phyloP scores from a whole-genome alignment of 1,140 invertebrate species.

The Trachymyrmex cornetzi region DNA sequence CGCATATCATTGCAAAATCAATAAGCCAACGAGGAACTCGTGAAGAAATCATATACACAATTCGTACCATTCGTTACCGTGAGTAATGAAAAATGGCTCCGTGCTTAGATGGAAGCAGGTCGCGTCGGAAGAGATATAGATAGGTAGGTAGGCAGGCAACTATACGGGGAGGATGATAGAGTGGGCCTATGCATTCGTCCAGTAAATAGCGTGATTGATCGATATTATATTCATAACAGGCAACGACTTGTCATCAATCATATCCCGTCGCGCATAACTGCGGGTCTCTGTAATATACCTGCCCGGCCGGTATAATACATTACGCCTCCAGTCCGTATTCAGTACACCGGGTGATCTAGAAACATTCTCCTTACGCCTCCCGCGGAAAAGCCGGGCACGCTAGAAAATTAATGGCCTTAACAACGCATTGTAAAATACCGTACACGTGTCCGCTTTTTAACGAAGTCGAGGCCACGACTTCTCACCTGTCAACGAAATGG shows the following conservation, averaged over 20 bases:
- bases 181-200: conserved; percentile 82
- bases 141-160: conserved; percentile 66
- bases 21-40: background rate
- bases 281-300: conserved; percentile 79
- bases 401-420: conserved; percentile 56
- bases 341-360: conserved; percentile 77
- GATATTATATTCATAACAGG: conserved; percentile 86
- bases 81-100: conserved; percentile 77
- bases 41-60: conserved; percentile 50
- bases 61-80: conserved; percentile 62
- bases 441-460: conserved; percentile 43
- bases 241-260: conserved; percentile 86
- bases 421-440: conserved; percentile 55
- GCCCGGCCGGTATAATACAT: conserved; percentile 80
- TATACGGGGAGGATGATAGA: conserved; percentile 80
- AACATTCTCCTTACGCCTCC: conserved; percentile 69
- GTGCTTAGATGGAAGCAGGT: conserved; percentile 76
- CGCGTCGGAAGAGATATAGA: conserved; percentile 77
- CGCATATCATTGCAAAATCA: conserved; percentile 45
- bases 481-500: background rate
- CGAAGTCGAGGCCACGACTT: conserved; percentile 19
- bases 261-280: conserved; percentile 78
- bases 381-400: conserved; percentile 57
- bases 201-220: conserved; percentile 86
- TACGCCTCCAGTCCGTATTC: conserved; percentile 77